phyloP scores from a whole-genome alignment of 2,113 vertebrate genomes.

The Indicator indicator region DNA sequence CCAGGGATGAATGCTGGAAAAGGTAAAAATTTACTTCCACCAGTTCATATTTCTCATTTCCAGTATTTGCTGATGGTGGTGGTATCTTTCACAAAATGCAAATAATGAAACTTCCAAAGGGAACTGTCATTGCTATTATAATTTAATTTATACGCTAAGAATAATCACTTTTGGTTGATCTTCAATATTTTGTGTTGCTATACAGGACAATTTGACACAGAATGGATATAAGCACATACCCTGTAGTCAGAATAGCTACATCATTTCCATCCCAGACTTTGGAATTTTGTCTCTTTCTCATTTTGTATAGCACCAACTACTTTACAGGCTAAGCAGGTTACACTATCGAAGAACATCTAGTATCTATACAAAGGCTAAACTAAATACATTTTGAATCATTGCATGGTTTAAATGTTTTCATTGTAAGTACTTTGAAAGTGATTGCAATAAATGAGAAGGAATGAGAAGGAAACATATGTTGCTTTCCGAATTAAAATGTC shows the following conservation, averaged over 20 bases:
- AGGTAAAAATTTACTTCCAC: not conserved
- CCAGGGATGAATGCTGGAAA: not conserved
- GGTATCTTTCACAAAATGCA: not conserved
- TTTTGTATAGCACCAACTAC: slow-evolving; percentile 2
- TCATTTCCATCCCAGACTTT: slow-evolving; percentile 16
- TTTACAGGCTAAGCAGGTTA: slow-evolving; percentile 8
- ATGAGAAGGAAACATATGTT: slow-evolving; percentile 49
- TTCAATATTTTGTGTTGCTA: not conserved
- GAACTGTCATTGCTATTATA: not conserved
- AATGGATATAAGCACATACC: not conserved
- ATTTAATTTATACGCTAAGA: not conserved
- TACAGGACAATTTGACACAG: not conserved
- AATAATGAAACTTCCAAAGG: not conserved
- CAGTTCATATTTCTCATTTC: not conserved
- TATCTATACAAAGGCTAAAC: slow-evolving; percentile 17
- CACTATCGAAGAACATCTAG: slow-evolving; percentile 10
- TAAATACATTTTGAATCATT: slow-evolving; percentile 53
- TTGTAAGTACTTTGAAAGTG: slow-evolving; percentile 49
- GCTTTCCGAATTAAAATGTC: slow-evolving; percentile 68
- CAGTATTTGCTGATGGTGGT: not conserved
- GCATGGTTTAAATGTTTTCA: slow-evolving; percentile 61
- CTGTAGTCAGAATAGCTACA: not conserved
- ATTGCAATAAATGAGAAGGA: slow-evolving; percentile 54
- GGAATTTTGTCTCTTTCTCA: slow-evolving; percentile 23
- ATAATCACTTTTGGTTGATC: not conserved